Evolutionary conservation across 2,888 invertebrate species (phyloP).

Genomic region (Ophion costatus): DNA sequence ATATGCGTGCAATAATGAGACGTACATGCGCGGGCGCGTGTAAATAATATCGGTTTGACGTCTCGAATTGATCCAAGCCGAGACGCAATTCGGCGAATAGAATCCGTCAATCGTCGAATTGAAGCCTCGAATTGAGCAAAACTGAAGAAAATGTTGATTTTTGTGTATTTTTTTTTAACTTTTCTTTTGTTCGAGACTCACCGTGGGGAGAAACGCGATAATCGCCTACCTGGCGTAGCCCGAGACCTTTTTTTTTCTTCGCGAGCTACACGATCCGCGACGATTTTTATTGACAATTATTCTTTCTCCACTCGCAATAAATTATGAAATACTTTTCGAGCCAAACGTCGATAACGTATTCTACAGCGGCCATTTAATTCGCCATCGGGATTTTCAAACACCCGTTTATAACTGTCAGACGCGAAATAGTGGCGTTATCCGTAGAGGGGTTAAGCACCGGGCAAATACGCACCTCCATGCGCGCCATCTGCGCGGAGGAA

Average conservation of each 20-base stretch:
- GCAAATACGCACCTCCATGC: not conserved
- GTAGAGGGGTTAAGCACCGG: not conserved
- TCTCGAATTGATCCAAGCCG: constrained; percentile 27
- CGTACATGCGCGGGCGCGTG: constrained; percentile 41
- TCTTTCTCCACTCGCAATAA: constrained; percentile 7
- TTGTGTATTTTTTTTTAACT: not conserved
- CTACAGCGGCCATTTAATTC: constrained; percentile 72
- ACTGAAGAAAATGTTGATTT: not conserved
- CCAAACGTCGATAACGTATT: constrained; percentile 67
- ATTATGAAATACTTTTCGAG: constrained; percentile 30
- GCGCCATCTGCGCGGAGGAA: constrained; percentile 8
- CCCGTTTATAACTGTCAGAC: constrained; percentile 77
- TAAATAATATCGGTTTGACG: constrained; percentile 25
- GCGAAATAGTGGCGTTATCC: constrained; percentile 41
- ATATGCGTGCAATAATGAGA: constrained; percentile 27
- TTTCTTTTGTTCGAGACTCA: constrained; percentile 22
- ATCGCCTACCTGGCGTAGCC: constrained; percentile 49
- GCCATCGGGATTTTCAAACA: constrained; percentile 77
- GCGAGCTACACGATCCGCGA: not conserved
- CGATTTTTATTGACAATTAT: constrained; percentile 13
- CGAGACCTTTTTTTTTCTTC: constrained; percentile 28
- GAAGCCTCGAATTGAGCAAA: not conserved
- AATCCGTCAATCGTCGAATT: not conserved
- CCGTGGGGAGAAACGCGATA: constrained; percentile 11
- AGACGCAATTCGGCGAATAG: constrained; percentile 5